Evolutionary conservation across 2,113 vertebrate species (phyloP), one percentile per base, ranked within the genome.

Genomic region (Psammodynastes pulverulentus): DNA sequence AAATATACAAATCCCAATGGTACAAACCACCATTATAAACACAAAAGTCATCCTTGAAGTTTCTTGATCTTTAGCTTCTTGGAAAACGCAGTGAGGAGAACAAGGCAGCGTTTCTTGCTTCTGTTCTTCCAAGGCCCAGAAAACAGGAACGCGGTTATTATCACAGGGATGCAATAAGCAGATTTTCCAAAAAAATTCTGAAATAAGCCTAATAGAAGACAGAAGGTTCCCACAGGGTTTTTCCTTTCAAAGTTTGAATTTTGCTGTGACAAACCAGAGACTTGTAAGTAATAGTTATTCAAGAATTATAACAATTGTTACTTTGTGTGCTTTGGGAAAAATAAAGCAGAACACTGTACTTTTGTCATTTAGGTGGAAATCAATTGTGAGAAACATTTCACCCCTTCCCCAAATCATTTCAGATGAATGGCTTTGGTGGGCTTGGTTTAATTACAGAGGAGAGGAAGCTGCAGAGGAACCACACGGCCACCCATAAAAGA

Each of bases 1-100:
- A 93, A 95, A 95, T 91, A 93, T 91, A 94, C 67, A 92, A 43
- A 85, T 95, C 94, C 89, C 93, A 85, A 19, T 51, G 90, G 94
- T 89, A 48, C 8, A 72, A 4, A 72, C 54, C 48, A 67, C 48
- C 89, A 53, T 91, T 91, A 92, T 95, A 95, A 96, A 95, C 94
- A 95, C 93, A 96, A 96, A 67, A 48, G 84, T 91, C 87, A 89
- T 4, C 34, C 52, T 43, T 21, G 48, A 84, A 90, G 72, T 58
- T 84, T 93, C 93, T 72, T 90, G 49, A 94, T 95, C 92, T 13
- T 62, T 84, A 54, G 51, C 45, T 84, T 72, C 79, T 89, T 89
- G 54, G 43, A 48, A 89, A 52, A 26, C 5, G 3, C 53, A 48
- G 49, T 49, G 29, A n/a, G 13, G 29, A 52, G 39, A 72, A 48